Evolutionary conservation across 23 tunicate species (phyloP), one percentile per base, ranked within the genome.

Genomic region (Phallusia fumigata): DNA sequence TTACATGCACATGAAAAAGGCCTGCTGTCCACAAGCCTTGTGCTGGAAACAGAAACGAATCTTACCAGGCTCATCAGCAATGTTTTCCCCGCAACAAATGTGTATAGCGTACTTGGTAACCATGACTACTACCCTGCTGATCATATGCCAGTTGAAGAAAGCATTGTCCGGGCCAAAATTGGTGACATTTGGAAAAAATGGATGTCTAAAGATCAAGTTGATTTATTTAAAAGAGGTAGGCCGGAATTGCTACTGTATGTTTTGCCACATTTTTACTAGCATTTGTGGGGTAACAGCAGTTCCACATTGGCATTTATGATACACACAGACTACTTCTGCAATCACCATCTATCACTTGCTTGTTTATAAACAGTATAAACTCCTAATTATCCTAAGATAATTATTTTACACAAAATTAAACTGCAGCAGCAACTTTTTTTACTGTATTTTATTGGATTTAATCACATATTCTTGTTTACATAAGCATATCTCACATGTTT

Each of bases 81-180:
- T 12, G 82, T 75, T 19, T 89, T 89, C 79, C 93, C 93, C 0
- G 35, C 75, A 30, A 76, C 82, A 5, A 34, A 28, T 32, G 50
- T 89, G 0, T 84, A 31, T 53, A 51, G 85, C 28, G 81, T 83
- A 1, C 79, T 89, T 24, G 93, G 93, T 0, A 89, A 89, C 73
- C 93, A 89, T 75, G 93, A 89, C 75, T 79, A 78, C 36, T 76
- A 65, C 51, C 84, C 84, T 2, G 78, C 78, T 32, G 85, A 74
- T 73, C 84, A 89, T 49, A 74, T 84, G 40, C 84, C 93, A 36
- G 36, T 76, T 13, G 93, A 88, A 12, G 65, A 34, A 15, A 89
- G 80, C 53, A 28, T 31, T 18, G 73, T 89, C 22, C 36, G 85
- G 30, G 26, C 33, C 16, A 52, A 34, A 33, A 34, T 84, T 19